Evolutionary conservation across 2,888 invertebrate genomes (phyloP).

Genomic region (Mystacides longicornis): DNA sequence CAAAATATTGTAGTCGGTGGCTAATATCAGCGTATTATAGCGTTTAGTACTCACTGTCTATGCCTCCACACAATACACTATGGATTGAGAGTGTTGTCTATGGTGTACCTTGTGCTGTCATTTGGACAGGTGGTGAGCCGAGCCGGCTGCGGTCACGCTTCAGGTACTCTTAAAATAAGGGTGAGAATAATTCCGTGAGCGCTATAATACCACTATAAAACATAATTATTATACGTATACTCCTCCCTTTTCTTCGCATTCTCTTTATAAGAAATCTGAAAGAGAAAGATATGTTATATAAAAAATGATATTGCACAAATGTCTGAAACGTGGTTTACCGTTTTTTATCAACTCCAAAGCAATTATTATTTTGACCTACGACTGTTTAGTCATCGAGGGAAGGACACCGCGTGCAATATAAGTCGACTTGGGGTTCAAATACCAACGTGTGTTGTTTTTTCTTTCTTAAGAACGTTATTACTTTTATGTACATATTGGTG

Average conservation of each 20-base stretch:
- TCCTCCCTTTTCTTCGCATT: background rate
- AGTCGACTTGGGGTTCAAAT: no score
- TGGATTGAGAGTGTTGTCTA: background rate
- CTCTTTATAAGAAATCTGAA: background rate
- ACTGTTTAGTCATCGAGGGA: background rate
- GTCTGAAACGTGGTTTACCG: background rate
- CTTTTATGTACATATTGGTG: no score
- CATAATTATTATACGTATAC: background rate
- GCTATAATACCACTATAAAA: no score
- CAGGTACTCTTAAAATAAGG: slow-evolving; percentile 2
- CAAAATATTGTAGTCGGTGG: background rate
- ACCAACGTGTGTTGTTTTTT: no score
- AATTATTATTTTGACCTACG: background rate
- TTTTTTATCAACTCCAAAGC: background rate
- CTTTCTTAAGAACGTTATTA: no score
- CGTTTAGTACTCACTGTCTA: no score
- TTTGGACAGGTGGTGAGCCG: slow-evolving; percentile 16
- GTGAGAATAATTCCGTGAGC: no score
- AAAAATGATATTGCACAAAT: background rate
- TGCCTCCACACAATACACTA: no score
- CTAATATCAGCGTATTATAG: background rate
- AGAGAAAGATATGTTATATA: background rate
- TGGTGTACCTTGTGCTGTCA: background rate
- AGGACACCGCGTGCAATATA: no score
- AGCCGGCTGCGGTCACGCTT: slow-evolving; percentile 20